phyloP scores from a whole-genome alignment of 2,113 vertebrate species.

The Eudyptes chrysolophus region DNA sequence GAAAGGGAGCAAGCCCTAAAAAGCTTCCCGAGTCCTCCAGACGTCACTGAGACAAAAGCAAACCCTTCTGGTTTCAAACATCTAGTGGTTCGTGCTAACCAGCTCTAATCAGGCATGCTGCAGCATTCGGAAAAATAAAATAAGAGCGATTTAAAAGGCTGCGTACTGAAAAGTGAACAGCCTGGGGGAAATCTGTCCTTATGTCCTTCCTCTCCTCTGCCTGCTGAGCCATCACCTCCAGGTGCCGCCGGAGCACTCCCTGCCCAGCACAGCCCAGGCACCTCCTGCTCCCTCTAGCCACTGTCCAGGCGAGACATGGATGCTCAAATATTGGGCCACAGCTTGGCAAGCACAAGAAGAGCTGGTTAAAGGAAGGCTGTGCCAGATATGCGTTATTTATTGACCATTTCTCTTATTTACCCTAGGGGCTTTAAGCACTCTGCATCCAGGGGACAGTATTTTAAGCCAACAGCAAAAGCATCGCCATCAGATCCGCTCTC shows the following conservation, averaged over 20 bases:
- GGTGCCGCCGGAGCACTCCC: neutral
- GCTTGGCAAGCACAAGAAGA: neutral
- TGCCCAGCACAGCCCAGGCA: neutral
- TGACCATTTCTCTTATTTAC: slow-evolving; percentile 44
- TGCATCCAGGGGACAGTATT: neutral
- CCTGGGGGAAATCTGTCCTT: neutral
- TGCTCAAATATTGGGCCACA: neutral
- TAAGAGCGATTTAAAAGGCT: neutral
- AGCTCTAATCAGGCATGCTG: slow-evolving; percentile 11
- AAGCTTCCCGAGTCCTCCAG: neutral
- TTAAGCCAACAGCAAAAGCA: neutral
- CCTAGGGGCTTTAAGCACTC: slow-evolving; percentile 11
- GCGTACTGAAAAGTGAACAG: neutral
- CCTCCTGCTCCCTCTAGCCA: neutral
- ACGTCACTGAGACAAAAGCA: neutral
- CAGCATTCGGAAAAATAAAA: neutral
- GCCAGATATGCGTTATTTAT: slow-evolving; percentile 34
- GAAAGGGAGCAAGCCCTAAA: neutral
- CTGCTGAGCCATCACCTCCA: neutral
- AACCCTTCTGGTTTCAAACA: slow-evolving; percentile 29
- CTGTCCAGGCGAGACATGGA: accelerated
- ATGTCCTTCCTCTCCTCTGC: neutral
- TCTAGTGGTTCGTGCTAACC: neutral
- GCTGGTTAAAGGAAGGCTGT: slow-evolving; percentile 47
- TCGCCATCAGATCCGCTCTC: neutral